These are phyloP conservation scores for Orthosia cruda DNA, from an alignment of 2,888 invertebrate genomes.

Conservation along the genomic window DNA sequence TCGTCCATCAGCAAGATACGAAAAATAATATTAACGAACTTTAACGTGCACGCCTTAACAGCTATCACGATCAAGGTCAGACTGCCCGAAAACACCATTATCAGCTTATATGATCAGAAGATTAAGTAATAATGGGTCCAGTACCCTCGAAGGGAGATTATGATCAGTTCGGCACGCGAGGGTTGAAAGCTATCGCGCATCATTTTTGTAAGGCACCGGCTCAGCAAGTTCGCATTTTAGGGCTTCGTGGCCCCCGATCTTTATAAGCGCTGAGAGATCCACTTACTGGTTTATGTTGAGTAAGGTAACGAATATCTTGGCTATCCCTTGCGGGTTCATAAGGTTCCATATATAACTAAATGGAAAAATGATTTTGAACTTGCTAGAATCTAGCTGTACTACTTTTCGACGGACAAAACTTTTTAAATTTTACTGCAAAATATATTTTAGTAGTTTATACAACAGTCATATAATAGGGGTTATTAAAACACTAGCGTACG, in stretches of 20 bases:
- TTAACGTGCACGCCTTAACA: slow-evolving; percentile 26
- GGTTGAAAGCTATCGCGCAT: slow-evolving; percentile 56
- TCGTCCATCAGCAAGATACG: slow-evolving; percentile 21
- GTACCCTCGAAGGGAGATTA: slow-evolving; percentile 59
- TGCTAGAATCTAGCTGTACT: too few species aligned
- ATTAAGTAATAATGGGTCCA: slow-evolving; percentile 68
- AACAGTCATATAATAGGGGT: too few species aligned
- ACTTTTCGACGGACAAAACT: too few species aligned
- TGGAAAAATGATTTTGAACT: not conserved
- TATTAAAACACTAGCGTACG: too few species aligned
- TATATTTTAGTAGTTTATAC: too few species aligned
- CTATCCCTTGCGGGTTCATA: slow-evolving; percentile 6
- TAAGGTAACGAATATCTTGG: slow-evolving; percentile 23
- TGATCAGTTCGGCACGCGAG: slow-evolving; percentile 58
- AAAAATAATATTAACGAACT: slow-evolving; percentile 37
- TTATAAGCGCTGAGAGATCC: slow-evolving; percentile 50
- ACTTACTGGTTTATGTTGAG: slow-evolving; percentile 49
- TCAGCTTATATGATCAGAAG: slow-evolving; percentile 63
- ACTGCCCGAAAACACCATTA: slow-evolving; percentile 43
- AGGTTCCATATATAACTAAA: not conserved
- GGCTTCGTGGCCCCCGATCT: slow-evolving; percentile 38
- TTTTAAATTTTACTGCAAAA: too few species aligned
- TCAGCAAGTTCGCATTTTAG: slow-evolving; percentile 53
- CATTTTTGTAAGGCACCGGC: slow-evolving; percentile 43
- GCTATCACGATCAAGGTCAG: slow-evolving; percentile 63